phyloP scores from a whole-genome alignment of 2,113 vertebrate species.

The Ammospiza caudacuta region DNA sequence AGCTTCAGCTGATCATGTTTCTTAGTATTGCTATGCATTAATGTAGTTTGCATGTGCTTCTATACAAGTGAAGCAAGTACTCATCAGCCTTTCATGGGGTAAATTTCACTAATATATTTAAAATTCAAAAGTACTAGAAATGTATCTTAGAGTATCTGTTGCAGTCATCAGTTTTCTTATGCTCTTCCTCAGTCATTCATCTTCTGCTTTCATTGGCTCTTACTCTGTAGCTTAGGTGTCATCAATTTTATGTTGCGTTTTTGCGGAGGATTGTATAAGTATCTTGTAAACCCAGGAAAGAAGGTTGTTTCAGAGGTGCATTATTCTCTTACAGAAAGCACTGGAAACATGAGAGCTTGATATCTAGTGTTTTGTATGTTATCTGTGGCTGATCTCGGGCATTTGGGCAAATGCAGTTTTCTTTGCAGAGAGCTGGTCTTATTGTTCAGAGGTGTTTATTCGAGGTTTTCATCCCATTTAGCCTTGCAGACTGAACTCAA shows the following conservation, averaged over 20 bases:
- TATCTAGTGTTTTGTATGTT: not conserved
- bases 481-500: not conserved
- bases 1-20: not conserved
- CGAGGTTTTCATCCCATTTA: not conserved
- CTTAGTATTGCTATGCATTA: not conserved
- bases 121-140: not conserved
- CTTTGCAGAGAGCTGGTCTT: not conserved
- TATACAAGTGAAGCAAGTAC: not conserved
- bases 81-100: not conserved
- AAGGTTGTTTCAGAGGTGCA: not conserved
- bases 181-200: not conserved
- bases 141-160: not conserved
- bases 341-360: not conserved
- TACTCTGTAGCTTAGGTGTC: not conserved
- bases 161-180: not conserved
- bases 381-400: not conserved
- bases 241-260: not conserved
- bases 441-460: not conserved
- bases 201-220: not conserved
- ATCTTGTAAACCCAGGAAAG: not conserved
- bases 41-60: not conserved
- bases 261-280: not conserved
- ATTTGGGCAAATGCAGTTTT: not conserved
- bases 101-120: not conserved
- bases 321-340: not conserved